Percentiles rank a stretch among this genome's conserved stretches.
Evolutionary conservation across 2,797 vertebrate species (phyloP).

Genomic region (Ara ararauna): DNA sequence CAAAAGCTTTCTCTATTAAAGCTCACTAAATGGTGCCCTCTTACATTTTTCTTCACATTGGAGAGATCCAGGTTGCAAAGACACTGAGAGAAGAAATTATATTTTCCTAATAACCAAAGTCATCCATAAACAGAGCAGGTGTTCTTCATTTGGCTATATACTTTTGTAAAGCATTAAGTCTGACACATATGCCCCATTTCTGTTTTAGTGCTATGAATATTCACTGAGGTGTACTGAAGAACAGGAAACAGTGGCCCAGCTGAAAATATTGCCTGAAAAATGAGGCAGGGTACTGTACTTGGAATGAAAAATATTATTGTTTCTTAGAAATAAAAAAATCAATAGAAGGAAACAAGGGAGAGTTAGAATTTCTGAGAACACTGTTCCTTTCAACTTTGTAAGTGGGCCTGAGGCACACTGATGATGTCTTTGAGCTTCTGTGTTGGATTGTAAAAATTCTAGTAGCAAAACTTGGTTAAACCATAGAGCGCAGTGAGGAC

Average conservation of each 20-base stretch:
- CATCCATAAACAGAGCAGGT: not conserved
- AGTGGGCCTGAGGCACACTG: not conserved
- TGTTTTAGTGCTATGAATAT: not conserved
- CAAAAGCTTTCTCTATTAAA: not conserved
- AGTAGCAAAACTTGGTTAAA: not conserved
- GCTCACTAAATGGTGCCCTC: not conserved
- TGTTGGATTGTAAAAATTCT: not conserved
- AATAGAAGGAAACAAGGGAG: not conserved
- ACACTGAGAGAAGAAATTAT: not conserved
- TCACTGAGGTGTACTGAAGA: not conserved
- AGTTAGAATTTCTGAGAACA: not conserved
- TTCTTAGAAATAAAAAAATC: not conserved
- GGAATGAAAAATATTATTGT: not conserved
- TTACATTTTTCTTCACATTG: not conserved
- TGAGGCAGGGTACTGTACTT: not conserved
- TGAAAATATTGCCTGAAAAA: not conserved
- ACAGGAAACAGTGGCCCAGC: not conserved
- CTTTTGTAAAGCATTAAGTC: not conserved
- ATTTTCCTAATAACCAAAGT: not conserved
- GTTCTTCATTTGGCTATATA: not conserved
- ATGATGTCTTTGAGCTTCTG: not conserved
- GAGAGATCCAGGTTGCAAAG: not conserved
- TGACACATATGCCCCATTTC: not conserved
- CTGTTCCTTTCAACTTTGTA: not conserved
- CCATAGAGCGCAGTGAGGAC: not conserved